Base-by-base conservation (phyloP, 2,888 invertebrate genomes). In the Drosophila kuntzei region DNA sequence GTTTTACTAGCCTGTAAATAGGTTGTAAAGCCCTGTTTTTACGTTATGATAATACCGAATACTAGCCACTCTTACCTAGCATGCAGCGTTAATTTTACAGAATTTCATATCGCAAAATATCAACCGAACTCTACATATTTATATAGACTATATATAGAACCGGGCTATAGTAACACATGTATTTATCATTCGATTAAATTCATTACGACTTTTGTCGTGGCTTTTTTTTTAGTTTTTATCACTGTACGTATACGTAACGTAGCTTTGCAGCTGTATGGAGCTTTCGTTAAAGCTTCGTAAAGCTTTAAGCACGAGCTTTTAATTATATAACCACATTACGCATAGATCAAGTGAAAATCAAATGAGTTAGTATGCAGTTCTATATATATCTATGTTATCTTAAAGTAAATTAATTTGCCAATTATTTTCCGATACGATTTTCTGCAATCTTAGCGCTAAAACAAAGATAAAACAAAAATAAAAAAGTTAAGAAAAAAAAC, bases 1-100 rank as follows among this genome's bases (percentile, higher is more conserved):
- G 91, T 91, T 91, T 91, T 91, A 91, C 91, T 91, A 91, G 91
- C 92, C 91, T 91, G 91, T 91, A 91, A 90, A 84, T 91, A 90
- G 92, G 91, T 91, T 91, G 91, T 91, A 91, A 91, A 91, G 91
- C 92, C 91, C 91, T 92, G 92, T 90, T 91, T 91, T 89, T 81
- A 84, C 82, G 80, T 86, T 84, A 87, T 73, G 76, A 77, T 75
- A 68, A 75, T 62, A 72, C 61, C 67, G 73, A 59, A 66, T 72
- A 27, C 64, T 67, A 77, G 74, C 73, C 67, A 77, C 64, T 51
- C 47, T 71, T 25, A 72, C 73, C 73, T 81, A 76, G 84, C 79
- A 86, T 79, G 86, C 87, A 87, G 89, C 90, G 90, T 91, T 90
- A 89, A 85, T 74, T 72, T 91, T 90, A 65, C 90, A 91, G 91